Evolutionary conservation across 2,888 invertebrate species (phyloP).

Genomic region (Noctua fimbriata): DNA sequence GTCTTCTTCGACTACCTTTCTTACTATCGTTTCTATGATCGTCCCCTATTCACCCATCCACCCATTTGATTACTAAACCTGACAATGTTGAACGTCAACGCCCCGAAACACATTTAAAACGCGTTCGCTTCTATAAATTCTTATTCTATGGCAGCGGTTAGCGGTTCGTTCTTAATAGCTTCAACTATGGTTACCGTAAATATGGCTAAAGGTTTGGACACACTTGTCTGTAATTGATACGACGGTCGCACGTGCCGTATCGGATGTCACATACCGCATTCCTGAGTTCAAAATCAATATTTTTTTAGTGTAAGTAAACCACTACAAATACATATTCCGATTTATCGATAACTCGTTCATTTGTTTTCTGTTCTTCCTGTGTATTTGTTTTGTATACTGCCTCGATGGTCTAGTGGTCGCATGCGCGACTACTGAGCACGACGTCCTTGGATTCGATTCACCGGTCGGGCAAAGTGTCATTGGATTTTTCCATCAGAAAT

Average conservation of each 20-base stretch:
- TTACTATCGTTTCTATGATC: not conserved
- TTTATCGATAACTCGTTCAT: not conserved
- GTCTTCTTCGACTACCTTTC: not conserved
- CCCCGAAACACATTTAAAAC: not conserved
- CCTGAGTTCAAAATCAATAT: not conserved
- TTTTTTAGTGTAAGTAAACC: not conserved
- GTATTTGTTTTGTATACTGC: no score
- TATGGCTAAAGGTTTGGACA: constrained; percentile 25
- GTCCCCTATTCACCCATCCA: no score
- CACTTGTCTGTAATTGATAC: constrained; percentile 28
- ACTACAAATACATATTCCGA: not conserved
- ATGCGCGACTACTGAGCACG: no score
- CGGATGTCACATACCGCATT: constrained; percentile 4
- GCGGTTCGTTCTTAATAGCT: constrained; percentile 57
- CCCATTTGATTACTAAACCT: not conserved
- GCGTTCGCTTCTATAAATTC: not conserved
- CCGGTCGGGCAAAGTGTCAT: no score
- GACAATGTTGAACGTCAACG: not conserved
- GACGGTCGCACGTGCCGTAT: constrained; percentile 4
- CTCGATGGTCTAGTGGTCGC: no score
- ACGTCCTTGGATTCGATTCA: no score
- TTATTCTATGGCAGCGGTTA: constrained; percentile 38
- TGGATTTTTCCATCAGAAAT: no score
- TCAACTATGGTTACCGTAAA: constrained; percentile 42
- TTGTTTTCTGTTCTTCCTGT: no score